Evolutionary conservation across 2,113 vertebrate genomes (phyloP).

Genomic region (Anhinga anhinga): DNA sequence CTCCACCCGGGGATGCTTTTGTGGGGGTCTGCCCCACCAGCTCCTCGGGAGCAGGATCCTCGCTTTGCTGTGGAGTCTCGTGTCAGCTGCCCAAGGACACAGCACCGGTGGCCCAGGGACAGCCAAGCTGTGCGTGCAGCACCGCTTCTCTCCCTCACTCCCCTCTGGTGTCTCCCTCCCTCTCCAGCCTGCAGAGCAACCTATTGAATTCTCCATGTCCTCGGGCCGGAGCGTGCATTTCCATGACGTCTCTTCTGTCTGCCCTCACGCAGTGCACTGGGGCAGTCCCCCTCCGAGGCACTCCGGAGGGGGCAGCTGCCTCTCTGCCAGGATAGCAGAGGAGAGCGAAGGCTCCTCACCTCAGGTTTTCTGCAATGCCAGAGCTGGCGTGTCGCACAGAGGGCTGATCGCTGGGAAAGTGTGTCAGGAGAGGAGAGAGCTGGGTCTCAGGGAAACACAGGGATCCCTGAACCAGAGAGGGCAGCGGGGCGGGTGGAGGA

Average conservation of each 20-base stretch:
- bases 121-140: neutral
- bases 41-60: neutral
- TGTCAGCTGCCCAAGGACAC: neutral
- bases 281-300: neutral
- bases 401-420: conserved; percentile 11
- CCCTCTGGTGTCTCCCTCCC: conserved; percentile 62
- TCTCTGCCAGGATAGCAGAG: neutral
- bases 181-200: conserved; percentile 68
- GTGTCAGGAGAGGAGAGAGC: conserved; percentile 50
- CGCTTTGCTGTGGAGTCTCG: rapidly evolving
- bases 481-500: neutral
- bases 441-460: neutral
- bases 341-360: neutral
- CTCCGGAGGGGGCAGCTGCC: neutral
- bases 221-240: conserved; percentile 65
- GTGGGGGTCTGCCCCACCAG: neutral
- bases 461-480: neutral
- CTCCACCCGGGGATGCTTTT: neutral
- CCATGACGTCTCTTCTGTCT: conserved; percentile 76
- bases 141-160: conserved; percentile 18
- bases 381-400: neutral
- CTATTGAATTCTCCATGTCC: conserved; percentile 77
- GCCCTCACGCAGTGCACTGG: neutral
- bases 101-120: neutral
- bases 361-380: neutral